These are phyloP conservation scores for Leuciscus idus DNA, from an alignment of 2,113 vertebrate species.

Conservation along the genomic window DNA sequence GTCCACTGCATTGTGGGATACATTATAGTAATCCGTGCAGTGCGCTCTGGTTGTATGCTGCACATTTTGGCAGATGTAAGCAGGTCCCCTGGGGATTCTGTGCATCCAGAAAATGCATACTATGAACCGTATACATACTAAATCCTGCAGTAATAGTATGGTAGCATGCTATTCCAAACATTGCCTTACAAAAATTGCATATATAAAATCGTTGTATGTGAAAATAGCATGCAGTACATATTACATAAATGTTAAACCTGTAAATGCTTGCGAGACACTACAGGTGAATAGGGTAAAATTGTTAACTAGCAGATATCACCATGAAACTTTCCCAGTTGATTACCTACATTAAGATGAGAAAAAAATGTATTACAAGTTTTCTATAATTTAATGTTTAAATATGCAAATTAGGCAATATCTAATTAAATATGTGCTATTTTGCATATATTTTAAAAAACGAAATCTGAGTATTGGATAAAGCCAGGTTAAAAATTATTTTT, in stretches of 20 bases:
- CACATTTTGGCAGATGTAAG: constrained; percentile 1
- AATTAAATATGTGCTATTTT: no score
- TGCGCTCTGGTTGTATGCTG: background rate
- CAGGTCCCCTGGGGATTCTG: background rate
- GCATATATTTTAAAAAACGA: no score
- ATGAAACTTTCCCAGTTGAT: no score
- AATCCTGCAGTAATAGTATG: background rate
- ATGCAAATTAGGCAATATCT: no score
- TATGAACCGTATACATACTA: background rate
- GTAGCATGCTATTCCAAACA: background rate
- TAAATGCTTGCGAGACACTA: background rate
- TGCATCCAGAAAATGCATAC: background rate
- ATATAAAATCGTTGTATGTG: background rate
- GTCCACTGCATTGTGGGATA: constrained; percentile 8
- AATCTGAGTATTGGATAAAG: no score
- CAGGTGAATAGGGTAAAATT: no score
- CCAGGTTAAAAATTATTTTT: no score
- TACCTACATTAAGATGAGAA: no score
- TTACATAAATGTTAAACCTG: background rate
- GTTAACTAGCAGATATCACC: no score
- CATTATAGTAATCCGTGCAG: background rate
- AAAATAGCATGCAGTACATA: background rate
- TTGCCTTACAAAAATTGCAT: background rate
- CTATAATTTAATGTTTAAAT: no score
- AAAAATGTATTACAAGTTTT: no score